Evolutionary conservation across 2,113 vertebrate species (phyloP).

Genomic region (Guaruba guarouba): DNA sequence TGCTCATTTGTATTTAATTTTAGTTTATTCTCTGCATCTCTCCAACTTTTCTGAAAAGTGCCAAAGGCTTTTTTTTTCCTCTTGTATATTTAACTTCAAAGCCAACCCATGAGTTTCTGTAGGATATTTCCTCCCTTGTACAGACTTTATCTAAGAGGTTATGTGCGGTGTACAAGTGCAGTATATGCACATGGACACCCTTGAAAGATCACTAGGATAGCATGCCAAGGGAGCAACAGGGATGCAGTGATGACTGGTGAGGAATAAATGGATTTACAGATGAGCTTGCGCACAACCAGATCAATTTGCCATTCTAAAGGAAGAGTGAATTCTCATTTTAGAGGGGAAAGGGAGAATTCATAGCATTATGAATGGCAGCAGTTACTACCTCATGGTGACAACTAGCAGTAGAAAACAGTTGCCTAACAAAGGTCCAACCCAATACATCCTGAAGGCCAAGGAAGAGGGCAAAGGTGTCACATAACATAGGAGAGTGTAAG

Average conservation of each 20-base stretch:
- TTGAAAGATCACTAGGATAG: background rate
- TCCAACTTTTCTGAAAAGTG: background rate
- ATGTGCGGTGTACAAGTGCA: background rate
- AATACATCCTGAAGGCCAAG: background rate
- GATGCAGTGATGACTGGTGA: background rate
- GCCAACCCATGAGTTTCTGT: background rate
- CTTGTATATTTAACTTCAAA: conserved; percentile 11
- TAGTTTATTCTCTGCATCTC: conserved; percentile 22
- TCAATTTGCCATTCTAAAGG: background rate
- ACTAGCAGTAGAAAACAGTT: background rate
- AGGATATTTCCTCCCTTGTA: background rate
- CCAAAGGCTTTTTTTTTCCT: background rate
- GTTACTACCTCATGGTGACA: background rate
- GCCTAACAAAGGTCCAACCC: background rate
- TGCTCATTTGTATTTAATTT: conserved; percentile 57
- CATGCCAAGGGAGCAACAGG: background rate
- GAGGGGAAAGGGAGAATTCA: background rate
- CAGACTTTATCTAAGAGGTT: background rate
- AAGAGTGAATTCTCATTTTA: background rate
- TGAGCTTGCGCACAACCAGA: background rate
- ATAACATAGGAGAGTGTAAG: background rate
- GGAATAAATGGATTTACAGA: background rate
- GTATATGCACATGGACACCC: background rate
- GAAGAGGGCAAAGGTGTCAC: background rate
- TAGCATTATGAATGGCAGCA: background rate